These are phyloP conservation scores for Solea solea DNA, from an alignment of 2,113 vertebrate genomes.

Conservation along the genomic window DNA sequence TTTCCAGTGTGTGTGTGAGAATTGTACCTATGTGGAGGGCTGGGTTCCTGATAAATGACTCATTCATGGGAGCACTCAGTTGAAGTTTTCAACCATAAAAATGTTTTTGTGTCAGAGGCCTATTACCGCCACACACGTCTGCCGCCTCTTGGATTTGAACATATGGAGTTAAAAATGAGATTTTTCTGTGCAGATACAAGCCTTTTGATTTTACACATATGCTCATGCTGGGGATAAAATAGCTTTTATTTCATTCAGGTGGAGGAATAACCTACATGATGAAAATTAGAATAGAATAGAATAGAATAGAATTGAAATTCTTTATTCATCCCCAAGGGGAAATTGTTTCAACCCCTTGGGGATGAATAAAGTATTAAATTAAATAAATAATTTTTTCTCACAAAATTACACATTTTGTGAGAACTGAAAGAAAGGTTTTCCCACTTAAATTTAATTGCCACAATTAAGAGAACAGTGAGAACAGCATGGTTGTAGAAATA, in stretches of 20 bases:
- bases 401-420: not conserved
- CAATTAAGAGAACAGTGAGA: too few species aligned
- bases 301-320: too few species aligned
- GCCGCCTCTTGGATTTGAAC: constrained; percentile 5
- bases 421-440: too few species aligned
- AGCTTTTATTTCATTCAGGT: constrained; percentile 7
- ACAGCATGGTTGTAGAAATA: not conserved
- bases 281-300: too few species aligned
- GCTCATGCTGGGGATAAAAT: not conserved
- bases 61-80: constrained; percentile 55
- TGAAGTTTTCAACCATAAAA: constrained; percentile 50
- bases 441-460: not conserved
- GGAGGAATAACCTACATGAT: not conserved
- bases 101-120: constrained; percentile 22
- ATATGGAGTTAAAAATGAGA: constrained; percentile 23
- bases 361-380: too few species aligned
- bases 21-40: constrained; percentile 38
- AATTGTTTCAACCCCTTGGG: too few species aligned
- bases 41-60: constrained; percentile 56
- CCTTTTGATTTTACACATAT: not conserved
- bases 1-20: constrained; percentile 54
- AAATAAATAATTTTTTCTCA: too few species aligned
- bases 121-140: constrained; percentile 7
- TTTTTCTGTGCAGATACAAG: constrained; percentile 15
- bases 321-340: too few species aligned